Evolutionary conservation across 2,888 invertebrate species (phyloP), one percentile per base, ranked within the genome.

Genomic region (Eucera pruinosa): DNA sequence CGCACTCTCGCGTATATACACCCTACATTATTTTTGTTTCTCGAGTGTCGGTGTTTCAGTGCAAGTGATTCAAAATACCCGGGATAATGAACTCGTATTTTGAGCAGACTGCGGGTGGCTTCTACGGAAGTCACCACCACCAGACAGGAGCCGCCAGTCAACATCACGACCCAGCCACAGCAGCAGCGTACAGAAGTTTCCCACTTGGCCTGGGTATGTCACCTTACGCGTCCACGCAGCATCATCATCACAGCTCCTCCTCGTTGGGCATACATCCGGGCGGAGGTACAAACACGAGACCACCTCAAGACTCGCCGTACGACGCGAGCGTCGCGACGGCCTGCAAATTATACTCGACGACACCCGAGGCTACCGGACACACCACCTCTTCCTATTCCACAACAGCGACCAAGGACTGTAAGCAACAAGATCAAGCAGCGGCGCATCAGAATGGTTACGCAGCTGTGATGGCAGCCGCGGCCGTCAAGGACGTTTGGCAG

Each of bases 81-180:
- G 90, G 89, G 84, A 95, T 93, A 93, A 98, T 98, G 98, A 98
- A 97, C 96, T 97, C 97, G 93, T 98, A 98, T 93, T 98, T 98
- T 93, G 98, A 98, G 94, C 98, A 98, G 94, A 96, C 96, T 93
- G 89, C 91, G 77, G 90, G 92, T 86, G 97, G 97, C 93, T 98
- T 98, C 94, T 98, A 98, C 94, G 97, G 97, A 91, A 95, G 96
- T 90, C 97, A 97, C 93, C 97, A 97, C 92, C 96, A 97, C 94
- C 96, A 97, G 94, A 94, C 94, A 84, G 93, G 94, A 60, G 93
- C 93, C 52, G 94, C 95, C 78, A 94, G 94, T 82, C 94, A 95
- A 83, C 95, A 95, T 88, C 96, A 97, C 87, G 95, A 96, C 93
- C 95, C 96, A 93, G 94, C 95, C 84, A 94, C 95, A 60, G 95